A percentile compares a stretch with the other conserved stretches of the same genome.
These are phyloP conservation scores for Xerus rutilus DNA, from an alignment of 2,797 vertebrate genomes.

Conservation along the genomic window DNA sequence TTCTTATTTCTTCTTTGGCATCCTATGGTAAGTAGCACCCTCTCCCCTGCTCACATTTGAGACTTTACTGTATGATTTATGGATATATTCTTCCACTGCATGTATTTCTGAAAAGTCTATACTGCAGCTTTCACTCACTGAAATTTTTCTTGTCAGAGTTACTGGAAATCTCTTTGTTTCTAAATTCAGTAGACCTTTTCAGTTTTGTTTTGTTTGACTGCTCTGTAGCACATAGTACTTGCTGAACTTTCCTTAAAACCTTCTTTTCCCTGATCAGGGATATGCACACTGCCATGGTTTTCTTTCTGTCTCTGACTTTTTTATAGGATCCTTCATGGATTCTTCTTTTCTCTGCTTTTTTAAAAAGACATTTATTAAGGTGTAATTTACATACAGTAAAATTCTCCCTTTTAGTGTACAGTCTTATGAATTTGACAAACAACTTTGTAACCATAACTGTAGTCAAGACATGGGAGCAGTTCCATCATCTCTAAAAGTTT, in stretches of 20 bases:
- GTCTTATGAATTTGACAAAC: neutral
- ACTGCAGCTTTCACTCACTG: neutral
- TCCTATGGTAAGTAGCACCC: neutral
- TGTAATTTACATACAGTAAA: neutral
- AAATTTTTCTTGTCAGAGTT: constrained; percentile 27
- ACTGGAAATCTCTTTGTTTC: constrained; percentile 37
- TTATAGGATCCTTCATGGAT: neutral
- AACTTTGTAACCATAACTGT: neutral
- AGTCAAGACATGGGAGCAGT: neutral
- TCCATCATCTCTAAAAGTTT: neutral
- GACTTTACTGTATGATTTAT: constrained; percentile 15
- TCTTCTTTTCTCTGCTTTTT: neutral
- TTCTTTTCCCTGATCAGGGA: neutral
- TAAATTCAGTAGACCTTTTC: constrained; percentile 38
- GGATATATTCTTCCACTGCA: neutral
- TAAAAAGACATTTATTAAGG: constrained; percentile 32
- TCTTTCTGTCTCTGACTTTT: neutral
- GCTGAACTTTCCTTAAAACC: neutral
- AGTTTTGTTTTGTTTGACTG: neutral
- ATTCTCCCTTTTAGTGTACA: neutral
- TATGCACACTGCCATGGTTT: neutral
- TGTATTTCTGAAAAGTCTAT: constrained; percentile 3
- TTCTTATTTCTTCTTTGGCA: neutral
- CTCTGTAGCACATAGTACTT: neutral
- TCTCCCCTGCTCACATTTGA: neutral